These are phyloP conservation scores for Agraylea sexmaculata DNA, from an alignment of 1,140 invertebrate genomes.

Conservation along the genomic window DNA sequence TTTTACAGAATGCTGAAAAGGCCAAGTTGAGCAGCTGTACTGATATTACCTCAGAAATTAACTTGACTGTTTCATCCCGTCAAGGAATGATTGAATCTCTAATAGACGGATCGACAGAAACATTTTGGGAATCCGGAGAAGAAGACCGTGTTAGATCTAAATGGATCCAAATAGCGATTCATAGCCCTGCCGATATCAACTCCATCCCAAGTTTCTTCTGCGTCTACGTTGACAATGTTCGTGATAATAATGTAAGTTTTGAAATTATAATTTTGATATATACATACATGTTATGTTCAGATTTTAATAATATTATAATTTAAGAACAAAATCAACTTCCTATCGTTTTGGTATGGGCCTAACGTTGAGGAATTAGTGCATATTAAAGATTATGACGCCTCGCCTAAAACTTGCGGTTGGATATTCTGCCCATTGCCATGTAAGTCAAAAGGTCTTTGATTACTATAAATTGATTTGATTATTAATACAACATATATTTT, in stretches of 20 bases:
- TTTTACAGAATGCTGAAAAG: conserved; percentile 3
- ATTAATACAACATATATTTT: conserved; percentile 10
- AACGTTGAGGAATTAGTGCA: conserved; percentile 70
- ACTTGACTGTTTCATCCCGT: conserved; percentile 82
- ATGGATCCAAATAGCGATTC: conserved; percentile 40
- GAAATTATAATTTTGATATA: conserved; percentile 3
- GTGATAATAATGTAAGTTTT: conserved; percentile 69
- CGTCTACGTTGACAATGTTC: conserved; percentile 86
- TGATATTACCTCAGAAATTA: conserved; percentile 55
- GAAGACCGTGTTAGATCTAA: conserved; percentile 90
- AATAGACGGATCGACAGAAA: conserved; percentile 90
- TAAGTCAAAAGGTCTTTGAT: conserved; percentile 28
- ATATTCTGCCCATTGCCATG: conserved; percentile 67
- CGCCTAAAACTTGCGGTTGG: conserved; percentile 70
- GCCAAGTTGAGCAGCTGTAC: conserved; percentile 28
- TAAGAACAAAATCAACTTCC: conserved; percentile 79
- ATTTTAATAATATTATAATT: conserved; percentile 21
- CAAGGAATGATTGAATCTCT: conserved; percentile 88
- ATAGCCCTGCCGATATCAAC: conserved; percentile 34
- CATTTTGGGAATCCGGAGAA: conserved; percentile 98
- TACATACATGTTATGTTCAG: conserved; percentile 8
- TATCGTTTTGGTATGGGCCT: conserved; percentile 69
- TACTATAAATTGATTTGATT: conserved; percentile 1
- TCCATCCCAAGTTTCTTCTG: conserved; percentile 58
- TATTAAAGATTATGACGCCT: conserved; percentile 71